Conservation (phyloP, 2,888 invertebrate species). For the Eristalis tenax region DNA sequence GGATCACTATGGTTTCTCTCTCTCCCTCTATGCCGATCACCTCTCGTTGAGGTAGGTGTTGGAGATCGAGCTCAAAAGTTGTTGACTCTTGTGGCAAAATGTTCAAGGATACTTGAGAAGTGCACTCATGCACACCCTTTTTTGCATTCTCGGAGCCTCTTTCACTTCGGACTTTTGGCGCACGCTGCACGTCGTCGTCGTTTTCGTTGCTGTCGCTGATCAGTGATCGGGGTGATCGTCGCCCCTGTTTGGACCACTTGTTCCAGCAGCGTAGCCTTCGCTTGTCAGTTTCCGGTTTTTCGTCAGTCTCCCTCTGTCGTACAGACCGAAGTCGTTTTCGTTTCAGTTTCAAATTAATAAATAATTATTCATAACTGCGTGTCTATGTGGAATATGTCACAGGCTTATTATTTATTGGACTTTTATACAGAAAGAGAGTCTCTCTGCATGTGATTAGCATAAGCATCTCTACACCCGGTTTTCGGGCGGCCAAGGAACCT, state of each 20-base stretch:
- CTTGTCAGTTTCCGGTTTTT: conserved; percentile 23
- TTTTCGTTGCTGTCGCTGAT: neutral
- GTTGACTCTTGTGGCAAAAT: conserved; percentile 38
- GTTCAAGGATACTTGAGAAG: conserved; percentile 63
- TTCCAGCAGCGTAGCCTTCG: conserved; percentile 19
- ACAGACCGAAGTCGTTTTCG: neutral
- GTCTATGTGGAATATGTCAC: conserved; percentile 37
- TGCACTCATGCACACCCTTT: conserved; percentile 32
- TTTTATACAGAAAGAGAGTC: conserved; percentile 41
- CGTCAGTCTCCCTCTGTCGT: neutral
- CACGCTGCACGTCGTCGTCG: conserved; percentile 50
- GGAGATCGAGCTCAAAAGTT: conserved; percentile 18
- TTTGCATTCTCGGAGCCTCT: conserved; percentile 26
- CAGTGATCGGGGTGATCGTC: neutral
- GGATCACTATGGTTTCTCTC: conserved; percentile 36
- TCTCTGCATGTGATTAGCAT: conserved; percentile 51
- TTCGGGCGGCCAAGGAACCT: neutral
- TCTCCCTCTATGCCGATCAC: conserved; percentile 24
- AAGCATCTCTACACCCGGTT: conserved; percentile 53
- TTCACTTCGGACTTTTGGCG: conserved; percentile 57
- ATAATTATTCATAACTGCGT: conserved; percentile 58
- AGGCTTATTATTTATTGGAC: conserved; percentile 55
- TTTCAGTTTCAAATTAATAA: neutral
- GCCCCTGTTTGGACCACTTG: conserved; percentile 18
- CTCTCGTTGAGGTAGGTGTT: conserved; percentile 55